phyloP scores from a whole-genome alignment of 2,888 invertebrate genomes.

The Leptinotarsa tumamoca region DNA sequence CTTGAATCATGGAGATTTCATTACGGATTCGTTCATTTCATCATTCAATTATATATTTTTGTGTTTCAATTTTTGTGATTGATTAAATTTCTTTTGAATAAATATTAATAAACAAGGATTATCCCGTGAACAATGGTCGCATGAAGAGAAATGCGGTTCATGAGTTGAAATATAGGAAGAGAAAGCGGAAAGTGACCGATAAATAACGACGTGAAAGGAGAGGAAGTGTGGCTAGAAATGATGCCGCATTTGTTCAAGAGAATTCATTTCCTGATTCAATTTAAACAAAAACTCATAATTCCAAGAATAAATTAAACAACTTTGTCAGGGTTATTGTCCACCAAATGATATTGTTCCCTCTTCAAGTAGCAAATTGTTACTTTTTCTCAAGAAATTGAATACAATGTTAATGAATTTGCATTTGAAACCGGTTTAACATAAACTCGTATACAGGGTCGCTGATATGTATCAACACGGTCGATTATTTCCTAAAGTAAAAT shows the following conservation, averaged over 20 bases:
- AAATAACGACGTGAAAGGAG: constrained; percentile 64
- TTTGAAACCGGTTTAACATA: no score
- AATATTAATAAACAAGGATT: constrained; percentile 18
- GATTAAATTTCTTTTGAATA: not conserved
- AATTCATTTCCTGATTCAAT: constrained; percentile 67
- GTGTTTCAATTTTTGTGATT: not conserved
- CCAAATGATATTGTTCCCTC: not conserved
- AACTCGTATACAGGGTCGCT: no score
- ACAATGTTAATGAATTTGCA: not conserved
- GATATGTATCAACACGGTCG: no score
- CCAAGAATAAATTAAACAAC: constrained; percentile 61
- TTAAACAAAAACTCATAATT: constrained; percentile 65
- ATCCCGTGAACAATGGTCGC: constrained; percentile 10
- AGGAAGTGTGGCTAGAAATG: constrained; percentile 63
- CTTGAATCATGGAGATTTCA: not conserved
- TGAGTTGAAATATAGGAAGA: constrained; percentile 49
- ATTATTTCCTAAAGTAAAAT: no score
- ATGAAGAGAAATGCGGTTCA: constrained; percentile 22
- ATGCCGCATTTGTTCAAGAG: constrained; percentile 63
- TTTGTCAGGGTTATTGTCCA: constrained; percentile 59
- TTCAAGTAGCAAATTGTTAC: not conserved
- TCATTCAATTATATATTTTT: not conserved
- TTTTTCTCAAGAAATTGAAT: not conserved
- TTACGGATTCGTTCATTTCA: not conserved
- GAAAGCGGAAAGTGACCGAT: constrained; percentile 63